phyloP scores from a whole-genome alignment of 2,113 vertebrate species.

The Ariopsis seemanni region DNA sequence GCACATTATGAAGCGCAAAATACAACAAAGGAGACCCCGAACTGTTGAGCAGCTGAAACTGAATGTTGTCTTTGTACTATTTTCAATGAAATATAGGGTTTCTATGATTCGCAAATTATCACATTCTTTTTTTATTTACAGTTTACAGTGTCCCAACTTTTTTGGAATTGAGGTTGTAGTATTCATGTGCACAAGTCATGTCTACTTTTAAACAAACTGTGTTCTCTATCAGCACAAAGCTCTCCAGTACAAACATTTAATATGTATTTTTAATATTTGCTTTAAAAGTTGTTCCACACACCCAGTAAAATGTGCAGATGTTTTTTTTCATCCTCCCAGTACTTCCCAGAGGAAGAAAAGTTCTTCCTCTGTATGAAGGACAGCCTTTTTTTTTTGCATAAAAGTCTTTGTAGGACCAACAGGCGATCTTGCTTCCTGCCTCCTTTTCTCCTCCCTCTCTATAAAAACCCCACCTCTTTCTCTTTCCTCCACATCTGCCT shows the following conservation, averaged over 20 bases:
- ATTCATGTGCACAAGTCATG: neutral
- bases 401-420: conserved; percentile 21
- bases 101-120: no score
- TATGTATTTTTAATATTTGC: conserved; percentile 16
- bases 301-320: conserved; percentile 35
- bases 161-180: no score
- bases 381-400: conserved; percentile 32
- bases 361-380: conserved; percentile 18
- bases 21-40: no score
- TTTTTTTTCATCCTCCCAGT: conserved; percentile 33
- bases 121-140: no score
- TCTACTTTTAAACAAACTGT: neutral
- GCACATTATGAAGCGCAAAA: no score
- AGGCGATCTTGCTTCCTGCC: conserved; percentile 59
- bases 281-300: neutral
- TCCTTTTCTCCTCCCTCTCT: conserved; percentile 56
- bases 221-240: neutral
- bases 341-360: conserved; percentile 24
- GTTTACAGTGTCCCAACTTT: no score
- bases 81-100: neutral
- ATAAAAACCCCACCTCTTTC: conserved; percentile 66
- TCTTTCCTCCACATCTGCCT: conserved; percentile 65
- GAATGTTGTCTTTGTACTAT: no score
- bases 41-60: no score
- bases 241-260: neutral